Base-by-base conservation (phyloP, 1,140 invertebrate genomes). In the Armadillidium nasatum region DNA sequence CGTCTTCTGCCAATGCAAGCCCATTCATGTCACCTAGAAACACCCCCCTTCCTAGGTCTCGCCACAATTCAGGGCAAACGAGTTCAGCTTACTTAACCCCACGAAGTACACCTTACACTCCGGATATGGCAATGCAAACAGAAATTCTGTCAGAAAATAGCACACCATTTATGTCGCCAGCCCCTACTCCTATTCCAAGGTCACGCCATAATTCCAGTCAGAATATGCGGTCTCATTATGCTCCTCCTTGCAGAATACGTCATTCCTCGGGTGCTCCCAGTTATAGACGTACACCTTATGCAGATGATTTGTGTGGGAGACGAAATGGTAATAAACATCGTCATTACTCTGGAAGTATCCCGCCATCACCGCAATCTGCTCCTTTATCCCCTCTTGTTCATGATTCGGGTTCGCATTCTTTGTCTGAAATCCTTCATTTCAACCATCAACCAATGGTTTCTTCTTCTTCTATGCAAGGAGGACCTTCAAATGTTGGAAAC, bases 21-120 rank as follows among this genome's bases (percentile, higher is more conserved):
- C 92, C 92, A 2, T 94, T 94, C 83, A 92, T 94, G 1, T 94
- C 92, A 81, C 93, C 93, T 0, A 86, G 92, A 23, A 90, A 90
- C 77, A 93, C 92, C 0, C 88, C 89, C 11, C 67, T 82, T 19
- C 79, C 81, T 23, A 86, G 91, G 22, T 86, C 85, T 23, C 79
- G 85, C 13, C 85, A 85, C 76, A 84, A 84, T 76, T 85, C 85
- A 66, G 85, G 83, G n/a, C 83, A 84, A 72, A 76, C 78, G n/a
- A 71, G 72, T 33, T 80, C 81, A 21, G 78, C 79, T n/a, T 78
- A 81, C 74, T 76, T 82, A 44, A 80, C 79, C 69, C 75, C 80
- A 66, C 79, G 81, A 23, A 72, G 78, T 70, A 79, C 81, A 68
- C 76, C 83, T 75, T 82, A 82, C 79, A 78, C 81, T 79, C 76